Conservation (phyloP, 2,113 vertebrate species). For the Alectura lathami region DNA sequence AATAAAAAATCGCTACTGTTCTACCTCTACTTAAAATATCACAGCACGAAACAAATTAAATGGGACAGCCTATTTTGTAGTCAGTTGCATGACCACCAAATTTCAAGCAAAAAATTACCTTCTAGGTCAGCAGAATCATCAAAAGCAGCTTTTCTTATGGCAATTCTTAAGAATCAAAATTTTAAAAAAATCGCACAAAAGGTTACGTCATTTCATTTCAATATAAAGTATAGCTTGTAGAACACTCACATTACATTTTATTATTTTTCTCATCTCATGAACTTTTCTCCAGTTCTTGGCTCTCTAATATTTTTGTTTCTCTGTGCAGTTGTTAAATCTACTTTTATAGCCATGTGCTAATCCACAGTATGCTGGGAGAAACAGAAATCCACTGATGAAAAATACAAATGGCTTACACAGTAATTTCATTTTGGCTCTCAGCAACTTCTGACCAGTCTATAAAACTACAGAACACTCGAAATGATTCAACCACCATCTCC, state of each 20-base stretch:
- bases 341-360: not conserved
- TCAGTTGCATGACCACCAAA: not conserved
- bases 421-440: not conserved
- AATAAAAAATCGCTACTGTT: not conserved
- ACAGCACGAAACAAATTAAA: not conserved
- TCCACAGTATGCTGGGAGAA: not conserved
- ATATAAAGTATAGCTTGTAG: not conserved
- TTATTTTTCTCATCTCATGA: not conserved
- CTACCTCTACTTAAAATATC: not conserved
- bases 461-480: not conserved
- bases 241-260: not conserved
- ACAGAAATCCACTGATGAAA: not conserved
- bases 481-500: not conserved
- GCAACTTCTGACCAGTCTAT: not conserved
- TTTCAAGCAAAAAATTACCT: not conserved
- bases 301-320: not conserved
- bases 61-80: not conserved
- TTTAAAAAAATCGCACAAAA: not conserved
- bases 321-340: not conserved
- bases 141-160: not conserved
- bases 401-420: not conserved
- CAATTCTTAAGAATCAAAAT: not conserved
- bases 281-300: not conserved
- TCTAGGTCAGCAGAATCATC: not conserved
- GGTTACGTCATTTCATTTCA: not conserved